Base-by-base conservation (phyloP, 2,888 invertebrate genomes). In the Sphaerophoria taeniata region DNA sequence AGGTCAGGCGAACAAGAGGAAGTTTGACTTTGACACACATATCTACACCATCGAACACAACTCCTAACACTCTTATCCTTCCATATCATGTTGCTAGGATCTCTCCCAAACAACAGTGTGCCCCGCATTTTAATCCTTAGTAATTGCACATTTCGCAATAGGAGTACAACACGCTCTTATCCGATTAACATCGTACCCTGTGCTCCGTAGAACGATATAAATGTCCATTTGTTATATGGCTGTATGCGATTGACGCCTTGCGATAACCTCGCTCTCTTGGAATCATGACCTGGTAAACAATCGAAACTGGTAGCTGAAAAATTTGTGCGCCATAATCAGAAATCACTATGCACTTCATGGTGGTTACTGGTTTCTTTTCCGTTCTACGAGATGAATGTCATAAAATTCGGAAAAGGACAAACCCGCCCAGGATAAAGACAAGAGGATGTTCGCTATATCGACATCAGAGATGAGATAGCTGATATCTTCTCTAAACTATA, bases 101-200 rank as follows among this genome's bases (percentile, higher is more conserved):
- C 82, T 76, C 47, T 43, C n/a, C 55, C n/a, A 4, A 63, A 55
- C 51, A 67, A 45, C 24, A 61, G 45, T 49, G 73, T 80, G 85
- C 69, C 85, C 85, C 85, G 85, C 85, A 85, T 85, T 85, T 85
- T 80, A 80, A 85, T 85, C 80, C 73, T 63, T 63, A 24, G 76
- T 85, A 80, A 80, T 85, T 85, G 85, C 49, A 77, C 76, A 76
- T 76, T 85, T 85, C 76, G 85, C 85, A 85, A 85, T 85, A 77
- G 24, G 24, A 78, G 51, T 65, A 78, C 78, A 73, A 73, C 77
- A 73, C 51, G 73, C 65, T 73, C 56, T 70, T 45, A 74, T 74
- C 73, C 63, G 76, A 76, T 77, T 73, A 69, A 63, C 36, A 85
- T 80, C 80, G 45, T 34, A 73, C 61, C 47, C 53, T 31, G 61